A percentile compares a stretch with the other conserved stretches of the same genome.
Evolutionary conservation across 2,797 vertebrate species (phyloP).

Genomic region (Halcyon leucocephala): DNA sequence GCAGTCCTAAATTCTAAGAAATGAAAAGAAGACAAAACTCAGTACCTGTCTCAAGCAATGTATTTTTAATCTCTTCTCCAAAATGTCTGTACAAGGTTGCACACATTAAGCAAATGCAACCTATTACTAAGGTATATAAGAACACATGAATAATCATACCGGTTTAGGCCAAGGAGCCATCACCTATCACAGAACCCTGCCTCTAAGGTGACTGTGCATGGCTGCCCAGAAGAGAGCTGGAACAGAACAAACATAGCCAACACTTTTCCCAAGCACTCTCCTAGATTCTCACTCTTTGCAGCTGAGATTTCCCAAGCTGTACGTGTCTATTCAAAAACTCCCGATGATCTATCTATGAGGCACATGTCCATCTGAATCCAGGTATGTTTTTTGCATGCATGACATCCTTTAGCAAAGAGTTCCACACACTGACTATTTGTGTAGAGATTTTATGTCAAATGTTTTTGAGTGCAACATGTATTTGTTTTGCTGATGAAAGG

Average conservation of each 20-base stretch:
- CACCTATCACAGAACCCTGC: neutral
- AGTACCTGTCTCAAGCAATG: neutral
- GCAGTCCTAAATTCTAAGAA: neutral
- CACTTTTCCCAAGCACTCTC: neutral
- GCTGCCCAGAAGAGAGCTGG: neutral
- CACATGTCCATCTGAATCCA: neutral
- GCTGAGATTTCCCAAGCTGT: neutral
- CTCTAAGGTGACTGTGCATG: neutral
- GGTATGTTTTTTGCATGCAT: neutral
- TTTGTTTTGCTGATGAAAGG: neutral
- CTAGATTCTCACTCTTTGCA: neutral
- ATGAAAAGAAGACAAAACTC: neutral
- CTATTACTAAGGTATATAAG: neutral
- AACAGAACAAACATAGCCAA: neutral
- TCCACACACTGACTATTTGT: neutral
- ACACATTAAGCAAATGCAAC: neutral
- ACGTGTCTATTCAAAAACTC: neutral
- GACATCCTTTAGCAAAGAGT: neutral
- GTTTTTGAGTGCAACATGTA: neutral
- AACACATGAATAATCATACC: neutral
- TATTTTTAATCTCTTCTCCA: neutral
- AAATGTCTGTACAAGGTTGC: neutral
- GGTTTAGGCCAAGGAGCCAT: neutral
- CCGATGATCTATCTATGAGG: neutral
- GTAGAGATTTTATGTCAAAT: neutral